Percentiles rank a stretch among this genome's conserved stretches.
Conservation (phyloP, 2,797 vertebrate genomes). For the Pempheris klunzingeri region DNA sequence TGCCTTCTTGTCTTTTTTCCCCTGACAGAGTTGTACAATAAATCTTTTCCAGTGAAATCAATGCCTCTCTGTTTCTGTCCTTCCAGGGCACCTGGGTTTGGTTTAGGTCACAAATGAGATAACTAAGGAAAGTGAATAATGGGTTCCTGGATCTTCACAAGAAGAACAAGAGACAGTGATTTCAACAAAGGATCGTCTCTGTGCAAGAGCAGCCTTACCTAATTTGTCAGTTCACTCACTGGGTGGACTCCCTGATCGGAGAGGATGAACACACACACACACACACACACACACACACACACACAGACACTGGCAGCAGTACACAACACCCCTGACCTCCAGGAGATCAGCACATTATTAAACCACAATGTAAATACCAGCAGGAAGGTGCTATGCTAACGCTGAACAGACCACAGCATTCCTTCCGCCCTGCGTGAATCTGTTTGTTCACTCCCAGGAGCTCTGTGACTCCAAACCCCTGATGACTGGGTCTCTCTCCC, state of each 20-base stretch:
- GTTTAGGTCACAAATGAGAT: slow-evolving; percentile 3
- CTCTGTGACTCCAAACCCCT: neutral
- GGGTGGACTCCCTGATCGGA: neutral
- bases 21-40: slow-evolving; percentile 50
- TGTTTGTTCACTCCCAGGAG: neutral
- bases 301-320: neutral
- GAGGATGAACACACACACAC: neutral
- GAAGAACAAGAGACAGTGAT: slow-evolving; percentile 6
- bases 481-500: neutral
- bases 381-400: neutral
- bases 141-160: slow-evolving; percentile 15
- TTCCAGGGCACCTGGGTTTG: slow-evolving; percentile 24
- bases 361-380: slow-evolving; percentile 4
- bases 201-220: slow-evolving; percentile 21
- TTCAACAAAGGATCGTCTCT: slow-evolving; percentile 34
- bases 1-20: slow-evolving; percentile 41
- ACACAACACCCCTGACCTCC: neutral
- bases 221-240: slow-evolving; percentile 26
- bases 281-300: neutral
- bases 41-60: slow-evolving; percentile 47
- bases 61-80: neutral
- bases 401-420: slow-evolving; percentile 12
- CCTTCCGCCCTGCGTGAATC: neutral
- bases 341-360: slow-evolving; percentile 9
- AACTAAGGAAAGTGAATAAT: slow-evolving; percentile 1